Evolutionary conservation across 2,797 vertebrate species (phyloP), one percentile per base, ranked within the genome.

Genomic region (Salmo trutta): DNA sequence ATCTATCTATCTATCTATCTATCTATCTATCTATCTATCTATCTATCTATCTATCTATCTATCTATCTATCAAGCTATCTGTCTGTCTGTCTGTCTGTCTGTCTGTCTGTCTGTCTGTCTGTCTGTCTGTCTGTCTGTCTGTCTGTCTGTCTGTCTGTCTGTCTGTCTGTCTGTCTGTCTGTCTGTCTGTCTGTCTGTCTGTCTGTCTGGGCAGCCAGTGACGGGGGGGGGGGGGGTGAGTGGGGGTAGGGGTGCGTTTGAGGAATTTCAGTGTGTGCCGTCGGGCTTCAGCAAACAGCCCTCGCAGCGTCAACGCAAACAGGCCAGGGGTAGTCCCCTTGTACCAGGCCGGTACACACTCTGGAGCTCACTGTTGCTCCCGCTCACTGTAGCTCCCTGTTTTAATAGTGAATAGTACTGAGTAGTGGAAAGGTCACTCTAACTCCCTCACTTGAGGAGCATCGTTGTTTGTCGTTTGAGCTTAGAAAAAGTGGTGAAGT

Each of bases 251-350:
- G 82, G 88, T 88, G 81, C 41, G 84, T 89, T 86, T 92, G 91
- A 93, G 93, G 94, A 95, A 95, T 95, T 93, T 93, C 90, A 81
- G 88, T 88, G 77, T 88, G 84, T 91, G 82, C 83, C 68, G 78
- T 90, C 85, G 91, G 88, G 88, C 89, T 93, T 93, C 85, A 81
- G 78, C 84, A 88, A 91, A 93, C 8, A 92, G 87, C 86, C 87
- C 90, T 86, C 89, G 85, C 85, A 81, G 77, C 41, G 10, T 47
- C 41, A 47, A 47, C 2, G 41, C 83, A 87, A 90, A 93, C 8
- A 69, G 31, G 56, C 1, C 41, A 31, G 19, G 53, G 54, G 52
- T 71, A 29, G 0, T 73, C n/a, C 2, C 10, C 41, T 12, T 47
- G 41, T 47, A 47, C 41, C 41, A 68, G 29, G 62, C 1, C 36